A percentile compares a stretch with the other conserved stretches of the same genome.
Evolutionary conservation across 2,113 vertebrate genomes (phyloP).

Genomic region (Nymphicus hollandicus): DNA sequence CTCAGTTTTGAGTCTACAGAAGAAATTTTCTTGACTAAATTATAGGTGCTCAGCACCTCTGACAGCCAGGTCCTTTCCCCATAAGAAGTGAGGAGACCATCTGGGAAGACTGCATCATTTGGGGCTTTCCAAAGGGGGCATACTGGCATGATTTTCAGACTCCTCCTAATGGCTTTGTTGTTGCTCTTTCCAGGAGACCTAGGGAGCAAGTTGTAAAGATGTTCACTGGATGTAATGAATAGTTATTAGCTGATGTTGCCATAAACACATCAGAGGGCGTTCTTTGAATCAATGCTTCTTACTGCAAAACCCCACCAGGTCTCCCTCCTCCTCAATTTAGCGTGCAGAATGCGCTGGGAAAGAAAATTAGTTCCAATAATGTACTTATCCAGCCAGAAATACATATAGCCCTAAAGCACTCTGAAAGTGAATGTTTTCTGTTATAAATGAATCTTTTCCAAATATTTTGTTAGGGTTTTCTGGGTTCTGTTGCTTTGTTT

Average conservation of each 20-base stretch:
- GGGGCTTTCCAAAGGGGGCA: background rate
- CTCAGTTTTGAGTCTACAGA: background rate
- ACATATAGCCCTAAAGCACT: background rate
- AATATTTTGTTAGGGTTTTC: background rate
- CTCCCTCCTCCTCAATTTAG: background rate
- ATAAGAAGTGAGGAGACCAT: background rate
- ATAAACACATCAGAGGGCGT: background rate
- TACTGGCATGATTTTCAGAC: background rate
- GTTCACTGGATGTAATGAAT: background rate
- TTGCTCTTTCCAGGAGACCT: background rate
- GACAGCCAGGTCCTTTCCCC: background rate
- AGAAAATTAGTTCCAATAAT: background rate
- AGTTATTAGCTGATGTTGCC: slow-evolving; percentile 1
- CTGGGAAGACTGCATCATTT: background rate
- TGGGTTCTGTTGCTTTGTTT: background rate
- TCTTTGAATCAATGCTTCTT: background rate
- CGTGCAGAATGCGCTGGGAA: background rate
- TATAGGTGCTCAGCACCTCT: background rate
- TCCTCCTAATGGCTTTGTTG: background rate
- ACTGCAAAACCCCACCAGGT: background rate
- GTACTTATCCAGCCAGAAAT: background rate
- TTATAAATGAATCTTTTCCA: background rate
- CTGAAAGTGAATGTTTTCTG: background rate
- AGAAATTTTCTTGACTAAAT: background rate
- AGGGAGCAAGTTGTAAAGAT: background rate